Evolutionary conservation across 1,140 invertebrate species (phyloP).

Genomic region (Catajapyx aquilonaris): DNA sequence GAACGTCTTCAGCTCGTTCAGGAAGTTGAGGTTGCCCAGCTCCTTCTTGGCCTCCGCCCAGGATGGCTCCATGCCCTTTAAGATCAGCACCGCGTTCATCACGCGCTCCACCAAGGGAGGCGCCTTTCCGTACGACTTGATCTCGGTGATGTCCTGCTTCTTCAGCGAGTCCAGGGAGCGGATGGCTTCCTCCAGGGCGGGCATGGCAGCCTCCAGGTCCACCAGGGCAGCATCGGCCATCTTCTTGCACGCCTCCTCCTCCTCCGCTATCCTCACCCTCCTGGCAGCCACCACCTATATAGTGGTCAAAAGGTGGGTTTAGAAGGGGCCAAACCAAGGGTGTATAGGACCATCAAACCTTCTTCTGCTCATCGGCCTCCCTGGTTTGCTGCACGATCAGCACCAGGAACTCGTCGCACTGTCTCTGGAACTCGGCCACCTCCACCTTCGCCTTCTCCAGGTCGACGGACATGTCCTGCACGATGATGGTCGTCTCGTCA

Average conservation of each 20-base stretch:
- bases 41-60: slow-evolving; percentile 71
- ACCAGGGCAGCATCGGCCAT: slow-evolving; percentile 53
- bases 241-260: slow-evolving; percentile 54
- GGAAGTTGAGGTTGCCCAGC: slow-evolving; percentile 51
- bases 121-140: slow-evolving; percentile 65
- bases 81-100: slow-evolving; percentile 69
- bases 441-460: background rate
- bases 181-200: slow-evolving; percentile 59
- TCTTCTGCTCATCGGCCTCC: slow-evolving; percentile 55
- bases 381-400: slow-evolving; percentile 51
- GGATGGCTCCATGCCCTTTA: slow-evolving; percentile 49
- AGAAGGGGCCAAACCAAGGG: slow-evolving; percentile 5
- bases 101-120: slow-evolving; percentile 69
- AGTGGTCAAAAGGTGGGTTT: slow-evolving; percentile 18
- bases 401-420: slow-evolving; percentile 50
- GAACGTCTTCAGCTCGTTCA: slow-evolving; percentile 33
- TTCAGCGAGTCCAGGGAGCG: slow-evolving; percentile 60
- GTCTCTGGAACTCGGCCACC: slow-evolving; percentile 42
- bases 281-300: slow-evolving; percentile 32
- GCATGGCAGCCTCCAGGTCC: slow-evolving; percentile 62
- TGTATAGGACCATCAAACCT: too few relatives aligned
- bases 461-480: background rate
- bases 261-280: slow-evolving; percentile 47
- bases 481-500: slow-evolving; percentile 28
- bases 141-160: slow-evolving; percentile 71